Base-by-base conservation (phyloP, 2,113 vertebrate genomes). In the Phasianus colchicus region DNA sequence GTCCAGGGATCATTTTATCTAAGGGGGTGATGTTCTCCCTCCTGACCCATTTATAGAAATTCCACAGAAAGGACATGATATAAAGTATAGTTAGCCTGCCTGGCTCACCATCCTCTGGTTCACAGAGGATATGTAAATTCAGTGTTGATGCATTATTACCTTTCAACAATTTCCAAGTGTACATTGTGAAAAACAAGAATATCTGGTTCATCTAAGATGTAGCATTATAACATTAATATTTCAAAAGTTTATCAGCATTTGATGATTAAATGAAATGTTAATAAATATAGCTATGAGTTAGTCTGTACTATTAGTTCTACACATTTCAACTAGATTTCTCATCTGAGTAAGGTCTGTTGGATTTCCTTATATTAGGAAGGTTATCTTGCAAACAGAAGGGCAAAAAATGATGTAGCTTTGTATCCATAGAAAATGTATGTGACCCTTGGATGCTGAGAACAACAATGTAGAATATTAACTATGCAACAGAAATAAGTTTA, bases 341-440 rank as follows among this genome's bases (percentile, higher is more conserved):
- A 76, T 79, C 48, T 60, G 25, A 88, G 54, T 52, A 78, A 85
- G 11, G 5, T 11, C 11, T 85, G 42, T 57, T 80, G 42, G 89
- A 80, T 91, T 80, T 80, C 88, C 38, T 22, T 89, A 3, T 71
- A 63, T 55, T 77, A 85, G 29, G 55, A 86, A 94, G 50, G 50
- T 63, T 86, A 67, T 89, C 85, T 91, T 93, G 42, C 18, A 91
- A 94, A 24, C 6, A 66, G 20, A 84, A 91, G 34, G 45, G 17
- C 45, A 93, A 52, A 55, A 67, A 42, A 57, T 20, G 25, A 10
- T 52, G n/a, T 25, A 83, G 21, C 15, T 92, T 90, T 92, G 10
- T 88, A 86, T 88, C 57, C 50, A 17, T 10, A 13, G 45, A 70
- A 94, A 89, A 86, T 43, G 3, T 30, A 55, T 80, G 16, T 25